A percentile compares a stretch with the other conserved stretches of the same genome.
These are phyloP conservation scores for Sturmia bella DNA, from an alignment of 2,888 invertebrate species.

Conservation along the genomic window DNA sequence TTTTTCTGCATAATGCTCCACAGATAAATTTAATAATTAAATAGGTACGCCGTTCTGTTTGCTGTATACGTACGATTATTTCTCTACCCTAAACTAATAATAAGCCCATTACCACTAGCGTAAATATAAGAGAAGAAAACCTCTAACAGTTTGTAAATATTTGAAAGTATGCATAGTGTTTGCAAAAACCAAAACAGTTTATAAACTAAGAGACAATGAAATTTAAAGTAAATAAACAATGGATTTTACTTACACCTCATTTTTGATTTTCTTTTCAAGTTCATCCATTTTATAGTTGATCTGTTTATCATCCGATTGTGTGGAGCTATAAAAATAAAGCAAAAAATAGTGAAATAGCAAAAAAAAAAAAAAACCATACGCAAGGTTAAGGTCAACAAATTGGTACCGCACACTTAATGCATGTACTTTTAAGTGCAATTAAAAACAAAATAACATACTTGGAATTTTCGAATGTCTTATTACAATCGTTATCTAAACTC, in stretches of 20 bases:
- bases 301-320: slow-evolving; percentile 79
- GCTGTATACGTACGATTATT: too few relatives aligned
- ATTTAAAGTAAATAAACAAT: slow-evolving; percentile 57
- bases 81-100: too few relatives aligned
- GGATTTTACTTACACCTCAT: slow-evolving; percentile 80
- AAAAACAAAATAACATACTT: slow-evolving; percentile 74
- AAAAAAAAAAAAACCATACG: too few relatives aligned
- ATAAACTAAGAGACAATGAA: background rate
- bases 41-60: too few relatives aligned
- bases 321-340: slow-evolving; percentile 66
- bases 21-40: too few relatives aligned
- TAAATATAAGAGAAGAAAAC: background rate
- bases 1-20: too few relatives aligned
- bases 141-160: too few relatives aligned
- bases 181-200: background rate
- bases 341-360: slow-evolving; percentile 21
- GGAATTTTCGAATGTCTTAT: slow-evolving; percentile 80
- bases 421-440: background rate
- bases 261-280: slow-evolving; percentile 81
- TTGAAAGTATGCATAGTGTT: too few relatives aligned
- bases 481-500: slow-evolving; percentile 80
- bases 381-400: slow-evolving; percentile 60
- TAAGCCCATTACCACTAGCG: too few relatives aligned
- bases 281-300: slow-evolving; percentile 81
- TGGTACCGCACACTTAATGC: slow-evolving; percentile 14